Evolutionary conservation across 2,113 vertebrate species (phyloP).

Genomic region (Puffinus mauretanicus): DNA sequence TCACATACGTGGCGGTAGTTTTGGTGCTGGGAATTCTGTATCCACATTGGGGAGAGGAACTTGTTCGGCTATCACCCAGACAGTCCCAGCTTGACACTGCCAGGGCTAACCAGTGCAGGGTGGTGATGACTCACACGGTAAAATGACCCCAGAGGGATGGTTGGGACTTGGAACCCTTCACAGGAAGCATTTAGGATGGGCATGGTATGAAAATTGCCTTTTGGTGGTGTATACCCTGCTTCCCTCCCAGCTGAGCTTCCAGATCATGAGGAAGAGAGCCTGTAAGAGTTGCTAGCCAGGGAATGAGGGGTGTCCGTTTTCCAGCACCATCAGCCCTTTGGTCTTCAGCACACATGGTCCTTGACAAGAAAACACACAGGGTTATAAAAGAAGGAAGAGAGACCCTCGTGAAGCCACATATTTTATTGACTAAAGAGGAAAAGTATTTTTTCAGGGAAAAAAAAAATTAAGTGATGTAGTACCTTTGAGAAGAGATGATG

Average conservation of each 20-base stretch:
- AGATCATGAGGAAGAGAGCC: background rate
- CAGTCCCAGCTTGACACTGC: background rate
- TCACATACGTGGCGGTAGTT: background rate
- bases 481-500: constrained; percentile 50
- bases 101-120: background rate
- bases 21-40: background rate
- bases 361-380: background rate
- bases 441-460: constrained; percentile 70
- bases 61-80: background rate
- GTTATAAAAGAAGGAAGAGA: constrained; percentile 27
- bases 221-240: background rate
- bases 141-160: background rate
- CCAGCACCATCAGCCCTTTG: constrained; percentile 5
- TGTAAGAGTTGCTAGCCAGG: background rate
- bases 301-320: background rate
- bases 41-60: background rate
- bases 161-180: background rate
- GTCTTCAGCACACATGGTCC: background rate
- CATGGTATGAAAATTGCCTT: background rate
- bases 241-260: background rate
- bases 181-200: background rate
- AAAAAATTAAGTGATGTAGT: constrained; percentile 15
- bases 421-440: constrained; percentile 65
- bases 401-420: constrained; percentile 3
- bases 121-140: background rate